A percentile compares a stretch with the other conserved stretches of the same genome.
Conservation (phyloP, 2,888 invertebrate species). For the Teleogryllus oceanicus region DNA sequence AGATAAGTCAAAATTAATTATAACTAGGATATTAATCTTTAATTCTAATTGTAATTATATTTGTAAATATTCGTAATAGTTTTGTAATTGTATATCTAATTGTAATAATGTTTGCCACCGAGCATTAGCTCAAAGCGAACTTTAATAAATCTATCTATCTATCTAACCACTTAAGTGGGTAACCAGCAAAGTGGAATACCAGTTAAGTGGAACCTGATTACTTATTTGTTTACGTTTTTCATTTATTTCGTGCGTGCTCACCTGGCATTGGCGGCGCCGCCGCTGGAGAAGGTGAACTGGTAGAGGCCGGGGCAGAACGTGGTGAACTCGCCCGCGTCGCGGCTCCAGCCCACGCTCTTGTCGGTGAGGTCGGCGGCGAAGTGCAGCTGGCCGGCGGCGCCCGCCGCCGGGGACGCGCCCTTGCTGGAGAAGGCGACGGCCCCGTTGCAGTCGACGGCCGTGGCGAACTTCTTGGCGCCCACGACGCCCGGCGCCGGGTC, state of each 20-base stretch:
- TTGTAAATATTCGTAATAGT: too few species aligned
- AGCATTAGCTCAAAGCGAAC: too few species aligned
- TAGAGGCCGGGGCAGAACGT: conserved; percentile 51
- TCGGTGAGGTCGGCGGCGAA: conserved; percentile 45
- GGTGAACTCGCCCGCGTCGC: conserved; percentile 49
- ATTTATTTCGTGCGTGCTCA: not conserved
- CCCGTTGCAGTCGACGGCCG: conserved; percentile 48
- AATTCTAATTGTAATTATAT: too few species aligned
- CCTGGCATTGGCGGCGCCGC: conserved; percentile 42
- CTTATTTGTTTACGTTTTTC: too few species aligned
- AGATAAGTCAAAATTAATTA: too few species aligned
- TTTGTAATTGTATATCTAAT: too few species aligned
- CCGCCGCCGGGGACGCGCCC: conserved; percentile 39
- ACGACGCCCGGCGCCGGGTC: conserved; percentile 44
- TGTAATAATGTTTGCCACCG: too few species aligned
- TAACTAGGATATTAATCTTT: too few species aligned
- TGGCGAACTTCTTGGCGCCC: conserved; percentile 48
- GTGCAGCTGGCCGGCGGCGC: conserved; percentile 37
- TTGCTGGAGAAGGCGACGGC: conserved; percentile 47
- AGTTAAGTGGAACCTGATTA: too few species aligned
- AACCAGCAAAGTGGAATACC: too few species aligned
- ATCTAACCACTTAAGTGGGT: too few species aligned
- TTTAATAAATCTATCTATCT: too few species aligned
- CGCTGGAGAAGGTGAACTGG: conserved; percentile 50
- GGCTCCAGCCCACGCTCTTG: conserved; percentile 49